Evolutionary conservation across 2,797 vertebrate species (phyloP), one percentile per base, ranked within the genome.

Genomic region (Pseudotriccus pelzelni): DNA sequence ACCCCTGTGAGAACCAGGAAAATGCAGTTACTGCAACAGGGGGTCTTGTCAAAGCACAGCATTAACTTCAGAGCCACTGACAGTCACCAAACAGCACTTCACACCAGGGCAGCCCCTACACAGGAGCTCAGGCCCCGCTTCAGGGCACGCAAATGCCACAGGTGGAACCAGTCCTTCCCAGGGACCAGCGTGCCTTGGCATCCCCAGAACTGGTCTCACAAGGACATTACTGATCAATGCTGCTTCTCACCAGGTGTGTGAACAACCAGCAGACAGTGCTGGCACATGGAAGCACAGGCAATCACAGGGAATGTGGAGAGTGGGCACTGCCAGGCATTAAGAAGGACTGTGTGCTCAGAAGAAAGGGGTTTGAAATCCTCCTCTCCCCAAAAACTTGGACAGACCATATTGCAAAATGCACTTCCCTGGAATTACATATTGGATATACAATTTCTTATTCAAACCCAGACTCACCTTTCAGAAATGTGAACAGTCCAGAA

Each of bases 51-150:
- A 53, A 63, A 60, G 13, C 63, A 13, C 80, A 90, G 46, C 7
- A 76, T 43, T 49, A 84, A 84, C 79, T 41, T 43, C 16, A 19
- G 10, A 83, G 68, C 56, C 59, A 12, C 58, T 22, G 66, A 3
- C 30, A 67, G 44, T 3, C 56, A 58, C 32, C 41, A 11, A 39
- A 20, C 2, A 3, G 60, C 47, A 20, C 75, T 50, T 10, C 86
- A 18, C 19, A 30, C 46, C 74, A 56, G 55, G 47, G 36, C 28
- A 52, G 50, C 50, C 43, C 47, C 37, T 52, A 46, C 25, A 55
- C 1, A 4, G 27, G 18, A 43, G 28, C 49, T 66, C 5, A 52
- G 34, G 6, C 14, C 14, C 20, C 5, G 1, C 4, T 12, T 12
- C 70, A 63, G 17, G 44, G 56, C 63, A 91, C 32, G 43, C 37